A percentile compares a stretch with the other conserved stretches of the same genome.
Evolutionary conservation across 2,888 invertebrate genomes (phyloP).

Genomic region (Coelinius sp.): DNA sequence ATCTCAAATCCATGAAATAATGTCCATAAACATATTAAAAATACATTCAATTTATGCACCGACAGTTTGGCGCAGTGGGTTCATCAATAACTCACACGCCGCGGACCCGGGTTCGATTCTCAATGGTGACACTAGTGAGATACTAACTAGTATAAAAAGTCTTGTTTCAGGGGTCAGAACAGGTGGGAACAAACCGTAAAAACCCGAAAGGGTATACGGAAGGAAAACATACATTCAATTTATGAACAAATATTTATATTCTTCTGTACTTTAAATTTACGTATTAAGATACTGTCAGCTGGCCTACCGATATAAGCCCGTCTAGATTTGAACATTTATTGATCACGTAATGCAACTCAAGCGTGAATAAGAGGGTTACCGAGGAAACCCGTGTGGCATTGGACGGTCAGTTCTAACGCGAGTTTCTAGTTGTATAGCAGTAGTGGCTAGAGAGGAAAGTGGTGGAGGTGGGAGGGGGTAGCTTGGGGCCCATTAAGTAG

Average conservation of each 20-base stretch:
- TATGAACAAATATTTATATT: background rate
- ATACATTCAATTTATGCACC: no score
- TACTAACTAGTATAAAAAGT: no score
- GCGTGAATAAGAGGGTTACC: slow-evolving; percentile 13
- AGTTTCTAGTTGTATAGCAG: slow-evolving; percentile 39
- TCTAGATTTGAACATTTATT: slow-evolving; percentile 24
- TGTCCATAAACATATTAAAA: no score
- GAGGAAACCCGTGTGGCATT: background rate
- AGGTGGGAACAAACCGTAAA: no score
- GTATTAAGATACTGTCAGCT: background rate
- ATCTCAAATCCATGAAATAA: no score
- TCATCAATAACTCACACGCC: no score
- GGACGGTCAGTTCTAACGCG: slow-evolving; percentile 43
- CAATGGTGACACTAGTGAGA: no score
- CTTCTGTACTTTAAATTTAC: background rate
- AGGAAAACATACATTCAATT: no score
- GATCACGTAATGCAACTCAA: slow-evolving; percentile 24
- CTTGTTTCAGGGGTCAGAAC: no score
- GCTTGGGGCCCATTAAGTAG: slow-evolving; percentile 52
- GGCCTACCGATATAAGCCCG: background rate
- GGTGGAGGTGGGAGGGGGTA: background rate
- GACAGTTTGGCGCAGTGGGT: no score
- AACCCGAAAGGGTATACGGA: no score
- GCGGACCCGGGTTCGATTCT: no score
- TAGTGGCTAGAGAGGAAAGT: background rate